Base-by-base conservation (phyloP, 1,140 invertebrate species). In the Bombus pascuorum region DNA sequence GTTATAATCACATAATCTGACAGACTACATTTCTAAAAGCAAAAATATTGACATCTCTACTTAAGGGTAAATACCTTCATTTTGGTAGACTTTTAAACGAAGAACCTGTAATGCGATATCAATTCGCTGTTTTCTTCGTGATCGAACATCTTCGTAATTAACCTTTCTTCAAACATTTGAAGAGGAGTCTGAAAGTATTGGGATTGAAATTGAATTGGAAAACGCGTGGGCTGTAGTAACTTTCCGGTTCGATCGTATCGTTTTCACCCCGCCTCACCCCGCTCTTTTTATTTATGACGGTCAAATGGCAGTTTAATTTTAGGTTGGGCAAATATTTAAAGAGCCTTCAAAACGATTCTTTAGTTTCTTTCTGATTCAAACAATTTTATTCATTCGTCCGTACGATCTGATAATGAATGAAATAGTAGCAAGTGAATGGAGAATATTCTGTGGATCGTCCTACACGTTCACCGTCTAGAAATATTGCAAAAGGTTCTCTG, bases 221-320 rank as follows among this genome's bases (percentile, higher is more conserved):
- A 62, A 62, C 62, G 37, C 37, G 37, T 62, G 25, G 57, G 37
- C 15, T 59, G 59, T 62, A 47, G n/a, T n/a, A 25, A 28, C 15
- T 65, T 32, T 32, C 37, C 28, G 25, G 25, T 18, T 62, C 53
- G 53, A n/a, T 28, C 25, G 28, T 25, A 77, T 77, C 57, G 34
- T 42, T 66, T 65, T 47, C 66, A 42, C 3, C 22, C 13, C 34
- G 18, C 18, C 32, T 25, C 57, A 28, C 3, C 28, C 22, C n/a
- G 34, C 12, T 62, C 59, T 53, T 53, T 53, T 78, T 65, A 66
- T 79, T 79, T 66, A 44, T n/a, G 76, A 1, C 42, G 18, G 39
- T 22, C n/a, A 34, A 66, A n/a, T 62, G 22, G 18, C 62, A 4
- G 42, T 22, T 79, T 68, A 79, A 79, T 66, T 79, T 79, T 68